These are phyloP conservation scores for Acrobasis suavella DNA, from an alignment of 2,888 invertebrate species.

Conservation along the genomic window DNA sequence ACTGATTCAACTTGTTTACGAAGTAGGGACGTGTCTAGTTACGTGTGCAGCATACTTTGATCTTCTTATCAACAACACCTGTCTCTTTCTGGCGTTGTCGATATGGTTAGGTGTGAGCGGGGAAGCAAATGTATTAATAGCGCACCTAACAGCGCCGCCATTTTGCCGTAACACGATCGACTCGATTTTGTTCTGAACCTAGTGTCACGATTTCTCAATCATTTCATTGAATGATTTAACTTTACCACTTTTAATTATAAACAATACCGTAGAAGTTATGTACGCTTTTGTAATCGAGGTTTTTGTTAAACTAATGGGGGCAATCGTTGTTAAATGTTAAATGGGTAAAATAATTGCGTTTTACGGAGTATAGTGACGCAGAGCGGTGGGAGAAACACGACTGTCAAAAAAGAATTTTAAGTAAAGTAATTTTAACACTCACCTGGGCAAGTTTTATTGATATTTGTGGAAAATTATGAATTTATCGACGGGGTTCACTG, in stretches of 20 bases:
- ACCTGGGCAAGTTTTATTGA: conserved; percentile 61
- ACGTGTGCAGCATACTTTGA: conserved; percentile 73
- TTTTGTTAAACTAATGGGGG: conserved; percentile 23
- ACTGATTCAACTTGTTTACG: conserved; percentile 70
- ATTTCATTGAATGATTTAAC: conserved; percentile 34
- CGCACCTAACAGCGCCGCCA: conserved; percentile 71
- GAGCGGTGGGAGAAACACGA: conserved; percentile 25
- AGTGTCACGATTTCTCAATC: conserved; percentile 49
- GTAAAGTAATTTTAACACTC: conserved; percentile 45
- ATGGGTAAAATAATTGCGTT: conserved; percentile 52
- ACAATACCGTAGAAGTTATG: conserved; percentile 7
- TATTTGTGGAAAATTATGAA: conserved; percentile 72
- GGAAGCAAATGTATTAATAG: conserved; percentile 71
- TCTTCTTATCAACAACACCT: conserved; percentile 60
- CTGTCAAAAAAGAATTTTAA: conserved; percentile 34
- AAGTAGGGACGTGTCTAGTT: conserved; percentile 78
- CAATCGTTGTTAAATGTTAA: conserved; percentile 42
- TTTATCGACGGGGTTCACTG: conserved; percentile 80
- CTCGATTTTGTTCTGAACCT: conserved; percentile 56
- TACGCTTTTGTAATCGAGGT: not conserved
- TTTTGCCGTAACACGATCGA: conserved; percentile 72
- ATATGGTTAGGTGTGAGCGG: conserved; percentile 42
- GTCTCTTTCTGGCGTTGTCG: conserved; percentile 53
- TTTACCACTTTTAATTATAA: conserved; percentile 18
- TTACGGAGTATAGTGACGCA: conserved; percentile 26